These are phyloP conservation scores for Polypedilum vanderplanki DNA, from an alignment of 1,140 invertebrate genomes.

Conservation along the genomic window DNA sequence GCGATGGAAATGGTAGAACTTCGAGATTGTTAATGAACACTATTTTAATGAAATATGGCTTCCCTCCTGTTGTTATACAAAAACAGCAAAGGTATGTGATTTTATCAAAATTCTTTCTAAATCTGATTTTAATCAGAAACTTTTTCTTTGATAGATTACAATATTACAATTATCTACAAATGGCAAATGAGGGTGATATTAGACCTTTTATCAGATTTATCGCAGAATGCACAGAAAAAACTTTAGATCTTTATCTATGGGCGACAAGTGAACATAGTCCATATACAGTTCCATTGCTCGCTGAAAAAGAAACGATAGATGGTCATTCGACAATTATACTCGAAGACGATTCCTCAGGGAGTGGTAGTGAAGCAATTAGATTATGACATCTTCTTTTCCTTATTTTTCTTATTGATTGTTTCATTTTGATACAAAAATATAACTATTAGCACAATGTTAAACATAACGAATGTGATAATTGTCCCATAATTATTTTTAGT, in stretches of 20 bases:
- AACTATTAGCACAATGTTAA: too few species aligned
- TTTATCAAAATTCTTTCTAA: too few species aligned
- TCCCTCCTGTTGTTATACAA: conserved; percentile 89
- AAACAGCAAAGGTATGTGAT: conserved; percentile 68
- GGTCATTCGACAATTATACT: not conserved
- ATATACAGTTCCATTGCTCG: conserved; percentile 51
- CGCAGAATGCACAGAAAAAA: conserved; percentile 86
- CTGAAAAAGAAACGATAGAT: conserved; percentile 20
- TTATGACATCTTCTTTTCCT: not conserved
- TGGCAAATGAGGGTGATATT: conserved; percentile 87
- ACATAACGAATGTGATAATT: too few species aligned
- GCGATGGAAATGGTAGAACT: conserved; percentile 91
- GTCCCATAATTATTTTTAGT: too few species aligned
- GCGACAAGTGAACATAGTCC: conserved; percentile 56
- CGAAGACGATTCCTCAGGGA: not conserved
- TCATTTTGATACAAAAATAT: too few species aligned
- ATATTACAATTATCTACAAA: conserved; percentile 80
- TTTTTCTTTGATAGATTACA: conserved; percentile 47
- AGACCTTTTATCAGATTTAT: conserved; percentile 93
- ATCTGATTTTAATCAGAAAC: not conserved
- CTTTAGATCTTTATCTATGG: conserved; percentile 88
- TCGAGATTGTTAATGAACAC: conserved; percentile 93
- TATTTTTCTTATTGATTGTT: too few species aligned
- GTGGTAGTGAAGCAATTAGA: conserved; percentile 7
- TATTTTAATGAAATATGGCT: conserved; percentile 95